Evolutionary conservation across 2,113 vertebrate species (phyloP).

Genomic region (Neodon shergylaensis): DNA sequence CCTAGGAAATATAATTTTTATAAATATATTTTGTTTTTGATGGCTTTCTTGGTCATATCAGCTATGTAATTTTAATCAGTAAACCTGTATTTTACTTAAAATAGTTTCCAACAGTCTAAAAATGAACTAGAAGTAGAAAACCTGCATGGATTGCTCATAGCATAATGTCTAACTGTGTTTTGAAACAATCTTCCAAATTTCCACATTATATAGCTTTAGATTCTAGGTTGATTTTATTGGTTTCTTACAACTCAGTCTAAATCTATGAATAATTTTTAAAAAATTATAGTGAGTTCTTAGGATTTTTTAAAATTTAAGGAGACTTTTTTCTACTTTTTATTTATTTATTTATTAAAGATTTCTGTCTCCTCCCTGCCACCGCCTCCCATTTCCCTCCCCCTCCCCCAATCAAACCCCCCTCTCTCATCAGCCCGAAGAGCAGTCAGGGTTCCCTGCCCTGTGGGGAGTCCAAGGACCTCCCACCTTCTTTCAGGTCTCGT

Average conservation of each 20-base stretch:
- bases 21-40: background rate
- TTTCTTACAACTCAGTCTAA: slow-evolving; percentile 19
- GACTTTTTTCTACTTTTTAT: background rate
- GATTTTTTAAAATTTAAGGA: slow-evolving; percentile 34
- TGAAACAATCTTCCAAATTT: slow-evolving; percentile 5
- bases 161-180: background rate
- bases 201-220: background rate
- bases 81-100: slow-evolving; percentile 53
- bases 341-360: no score
- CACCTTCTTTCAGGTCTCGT: no score
- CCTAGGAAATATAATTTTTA: slow-evolving; percentile 57
- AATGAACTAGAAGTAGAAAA: slow-evolving; percentile 56
- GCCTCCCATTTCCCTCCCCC: no score
- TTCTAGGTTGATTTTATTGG: background rate
- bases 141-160: background rate
- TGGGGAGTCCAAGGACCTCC: no score
- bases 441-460: no score
- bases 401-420: no score
- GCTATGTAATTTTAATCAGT: background rate
- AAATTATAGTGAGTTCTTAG: slow-evolving; percentile 39
- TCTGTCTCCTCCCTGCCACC: no score
- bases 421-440: no score
- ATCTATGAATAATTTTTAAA: slow-evolving; percentile 36
- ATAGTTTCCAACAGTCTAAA: slow-evolving; percentile 32
- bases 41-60: background rate